A percentile compares a stretch with the other conserved stretches of the same genome.
Conservation (phyloP, 2,888 invertebrate species). For the Mythimna pallens region DNA sequence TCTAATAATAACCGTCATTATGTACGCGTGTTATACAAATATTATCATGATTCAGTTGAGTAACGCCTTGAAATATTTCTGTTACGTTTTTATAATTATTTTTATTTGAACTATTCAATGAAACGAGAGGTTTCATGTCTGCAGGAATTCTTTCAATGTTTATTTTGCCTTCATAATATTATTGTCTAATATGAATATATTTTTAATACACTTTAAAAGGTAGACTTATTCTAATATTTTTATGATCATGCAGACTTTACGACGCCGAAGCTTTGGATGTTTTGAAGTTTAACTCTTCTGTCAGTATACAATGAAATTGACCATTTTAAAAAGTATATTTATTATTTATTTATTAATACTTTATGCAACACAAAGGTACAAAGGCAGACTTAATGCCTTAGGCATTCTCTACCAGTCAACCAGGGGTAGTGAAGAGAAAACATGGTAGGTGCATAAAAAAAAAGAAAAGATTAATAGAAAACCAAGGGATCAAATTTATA, state of each 20-base stretch:
- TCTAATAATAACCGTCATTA: slow-evolving; percentile 66
- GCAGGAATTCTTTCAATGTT: slow-evolving; percentile 15
- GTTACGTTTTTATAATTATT: slow-evolving; percentile 38
- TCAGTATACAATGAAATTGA: not conserved
- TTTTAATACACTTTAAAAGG: not conserved
- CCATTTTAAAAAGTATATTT: not conserved
- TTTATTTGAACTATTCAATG: slow-evolving; percentile 32
- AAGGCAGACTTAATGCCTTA: too few relatives aligned
- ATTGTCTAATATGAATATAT: slow-evolving; percentile 9
- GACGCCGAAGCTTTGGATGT: not conserved
- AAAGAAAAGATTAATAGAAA: too few relatives aligned
- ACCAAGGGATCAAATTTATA: too few relatives aligned
- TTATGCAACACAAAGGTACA: too few relatives aligned
- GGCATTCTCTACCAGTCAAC: too few relatives aligned
- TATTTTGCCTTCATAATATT: slow-evolving; percentile 30
- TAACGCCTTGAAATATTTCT: slow-evolving; percentile 58
- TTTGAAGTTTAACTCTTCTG: slow-evolving; percentile 1
- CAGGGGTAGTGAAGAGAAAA: too few relatives aligned
- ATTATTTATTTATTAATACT: too few relatives aligned
- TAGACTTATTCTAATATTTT: not conserved
- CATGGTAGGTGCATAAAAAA: too few relatives aligned
- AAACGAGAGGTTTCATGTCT: slow-evolving; percentile 1
- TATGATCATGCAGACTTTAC: slow-evolving; percentile 14
- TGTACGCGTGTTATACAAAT: slow-evolving; percentile 57
- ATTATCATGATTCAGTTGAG: slow-evolving; percentile 54